Evolutionary conservation across 2,113 vertebrate species (phyloP), one percentile per base, ranked within the genome.

Genomic region (Neodontobutis hainanensis): DNA sequence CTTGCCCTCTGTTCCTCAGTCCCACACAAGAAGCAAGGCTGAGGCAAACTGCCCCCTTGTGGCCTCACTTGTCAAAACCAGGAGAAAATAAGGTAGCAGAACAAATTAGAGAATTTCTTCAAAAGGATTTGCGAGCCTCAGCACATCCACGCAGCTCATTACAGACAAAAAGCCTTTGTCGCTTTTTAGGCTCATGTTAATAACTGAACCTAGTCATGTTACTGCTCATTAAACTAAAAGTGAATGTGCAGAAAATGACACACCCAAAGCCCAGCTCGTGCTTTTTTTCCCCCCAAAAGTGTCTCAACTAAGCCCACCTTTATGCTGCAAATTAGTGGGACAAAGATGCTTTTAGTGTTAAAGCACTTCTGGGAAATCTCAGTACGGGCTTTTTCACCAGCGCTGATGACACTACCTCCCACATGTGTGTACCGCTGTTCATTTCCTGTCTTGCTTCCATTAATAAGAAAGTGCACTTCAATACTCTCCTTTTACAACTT

Each of bases 1-100:
- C 61, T 57, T 55, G 50, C 64, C 75, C 75, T 72, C 57, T 38
- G 49, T 16, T 49, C 32, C 73, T 71, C 47, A 66, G 65, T 57
- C 78, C 42, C 73, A 66, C 68, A 73, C 61, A 77, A 35, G 48
- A 34, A 4, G n/a, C 36, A 47, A 45, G 3, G n/a, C 65, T 81
- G 76, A 85, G 69, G 78, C 50, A 86, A 87, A 48, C 73, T 86
- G 89, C 91, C 92, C 90, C 79, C 92, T 91, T 78, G 91, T 91
- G 90, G 92, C 69, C 59, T 59, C 65, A 53, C 27, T 70, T 44
- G 65, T 43, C 66, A 73, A 68, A 82, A 78, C 55, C 63, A 8
- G 14, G 9, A 45, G 12, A 19, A 19, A 7, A 38, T 9, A 16
- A 57, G 61, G 48, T 56, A 70, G 55, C 42, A 35, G 19, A 71